Evolutionary conservation across 2,113 vertebrate genomes (phyloP), one percentile per base, ranked within the genome.

Genomic region (Larimichthys crocea): DNA sequence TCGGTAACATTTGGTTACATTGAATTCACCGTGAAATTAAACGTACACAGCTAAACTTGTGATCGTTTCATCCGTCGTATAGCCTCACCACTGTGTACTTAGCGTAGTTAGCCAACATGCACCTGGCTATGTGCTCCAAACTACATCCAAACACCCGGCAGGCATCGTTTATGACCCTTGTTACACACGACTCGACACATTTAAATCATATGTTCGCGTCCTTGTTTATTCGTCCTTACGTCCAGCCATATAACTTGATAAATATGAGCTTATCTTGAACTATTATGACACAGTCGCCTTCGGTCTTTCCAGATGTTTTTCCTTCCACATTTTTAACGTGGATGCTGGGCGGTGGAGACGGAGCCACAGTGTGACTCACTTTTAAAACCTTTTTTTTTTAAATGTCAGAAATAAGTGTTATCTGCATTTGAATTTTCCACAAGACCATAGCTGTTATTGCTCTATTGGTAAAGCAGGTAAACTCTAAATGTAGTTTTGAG

Each of bases 101-200:
- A 16, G 9, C 24, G 15, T 53, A 46, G 72, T 71, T 76, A 46
- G 42, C 62, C 50, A 49, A 76, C 1, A 9, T 42, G 9, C 29
- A 24, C 3, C 12, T 35, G 26, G 0, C 40, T 62, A 4, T 68
- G 11, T 60, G 35, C 19, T 49, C 9, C 15, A 56, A 60, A 75
- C 20, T 71, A 19, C 5, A 74, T 81, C 49, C 26, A 78, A 78
- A 48, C 29, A 85, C 24, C 14, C 10, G 49, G 0, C 64, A 46
- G 29, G n/a, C n/a, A n/a, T 24, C 40, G 29, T 52, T 64, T 29
- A n/a, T 56, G 15, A 53, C 8, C 35, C 35, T 40, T 40, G 7
- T 40, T 60, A 17, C 5, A 35, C 10, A 55, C 20, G 26, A 26
- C 24, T 55, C 19, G 0, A 44, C 17, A 11, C 22, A 2, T 4